phyloP scores from a whole-genome alignment of 2,888 invertebrate genomes.

The Diloba caeruleocephala region DNA sequence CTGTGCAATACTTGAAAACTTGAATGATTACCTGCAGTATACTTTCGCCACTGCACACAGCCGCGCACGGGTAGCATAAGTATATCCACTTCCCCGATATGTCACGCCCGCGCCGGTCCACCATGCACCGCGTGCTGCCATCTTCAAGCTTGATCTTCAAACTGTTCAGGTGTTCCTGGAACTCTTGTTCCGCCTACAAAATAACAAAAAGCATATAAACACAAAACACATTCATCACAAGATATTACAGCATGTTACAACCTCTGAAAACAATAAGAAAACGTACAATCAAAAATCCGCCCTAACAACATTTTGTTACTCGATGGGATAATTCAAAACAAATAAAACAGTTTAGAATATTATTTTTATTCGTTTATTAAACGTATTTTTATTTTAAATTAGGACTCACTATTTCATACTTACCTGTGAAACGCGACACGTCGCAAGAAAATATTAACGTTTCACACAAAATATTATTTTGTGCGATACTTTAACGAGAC shows the following conservation, averaged over 20 bases:
- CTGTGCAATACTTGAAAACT: too few relatives aligned
- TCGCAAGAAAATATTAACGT: constrained; percentile 9
- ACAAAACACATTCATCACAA: constrained; percentile 1
- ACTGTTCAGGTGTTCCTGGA: constrained; percentile 79
- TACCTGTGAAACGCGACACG: constrained; percentile 57
- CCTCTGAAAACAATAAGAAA: constrained; percentile 14
- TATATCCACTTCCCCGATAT: constrained; percentile 83
- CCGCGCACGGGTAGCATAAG: constrained; percentile 87
- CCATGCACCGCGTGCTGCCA: constrained; percentile 80
- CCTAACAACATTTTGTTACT: constrained; percentile 26
- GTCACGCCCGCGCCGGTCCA: constrained; percentile 82
- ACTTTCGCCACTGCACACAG: constrained; percentile 81
- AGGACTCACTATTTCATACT: constrained; percentile 62
- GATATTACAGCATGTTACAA: constrained; percentile 17
- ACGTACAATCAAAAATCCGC: background rate
- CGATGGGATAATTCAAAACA: constrained; percentile 59
- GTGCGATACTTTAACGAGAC: constrained; percentile 19
- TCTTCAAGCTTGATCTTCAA: constrained; percentile 83
- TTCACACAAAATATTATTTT: constrained; percentile 21
- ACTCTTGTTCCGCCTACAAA: constrained; percentile 82
- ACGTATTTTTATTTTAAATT: constrained; percentile 51
- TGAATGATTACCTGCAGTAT: constrained; percentile 83
- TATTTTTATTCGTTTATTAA: constrained; percentile 59
- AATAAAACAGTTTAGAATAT: constrained; percentile 66
- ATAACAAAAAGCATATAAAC: constrained; percentile 17